Base-by-base conservation (phyloP, 1,140 invertebrate genomes). In the Macrobrachium rosenbergii region DNA sequence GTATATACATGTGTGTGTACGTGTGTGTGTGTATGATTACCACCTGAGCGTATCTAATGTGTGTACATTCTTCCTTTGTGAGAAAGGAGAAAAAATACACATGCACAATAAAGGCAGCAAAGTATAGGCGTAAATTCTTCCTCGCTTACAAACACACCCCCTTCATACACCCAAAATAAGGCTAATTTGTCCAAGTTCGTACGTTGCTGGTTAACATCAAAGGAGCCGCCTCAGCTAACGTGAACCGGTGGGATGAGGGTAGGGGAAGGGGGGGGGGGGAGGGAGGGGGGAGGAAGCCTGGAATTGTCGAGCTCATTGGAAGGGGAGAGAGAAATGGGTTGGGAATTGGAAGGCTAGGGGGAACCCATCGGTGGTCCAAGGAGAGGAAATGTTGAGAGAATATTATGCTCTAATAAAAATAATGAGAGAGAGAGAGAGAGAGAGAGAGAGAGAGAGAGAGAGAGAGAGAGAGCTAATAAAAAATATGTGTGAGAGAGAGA, bases 81-180 rank as follows among this genome's bases (percentile, higher is more conserved):
- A n/a, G 28, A 1, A 3, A 37, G 3, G 28, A 3, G 3, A 37
- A 37, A 37, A 37, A 37, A 37, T 37, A 37, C 28, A 37, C 28
- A 37, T 1, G 28, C 28, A 37, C 28, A 37, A 37, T 37, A 37
- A 37, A 37, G 28, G 28, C 28, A 3, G 28, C 28, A 37, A 37
- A 37, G 28, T 37, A 37, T 37, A 37, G 28, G 28, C 67, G 12
- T n/a, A 21, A 12, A 21, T n/a, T 72, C 67, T 37, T n/a, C n/a
- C n/a, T 5, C 21, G 21, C 67, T 5, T 37, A 23, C 67, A 72
- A 21, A 21, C 67, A 5, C 21, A n/a, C 73, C 7, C 73, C 28
- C 28, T 43, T 75, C 73, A 75, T 45, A 75, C 73, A 10, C 43
- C 73, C 10, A n/a, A 52, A 76, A 76, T 76, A 76, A n/a, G 21